Percentiles rank a stretch among this genome's conserved stretches.
phyloP scores from a whole-genome alignment of 2,888 invertebrate species.

The Ornithoptera priamus region DNA sequence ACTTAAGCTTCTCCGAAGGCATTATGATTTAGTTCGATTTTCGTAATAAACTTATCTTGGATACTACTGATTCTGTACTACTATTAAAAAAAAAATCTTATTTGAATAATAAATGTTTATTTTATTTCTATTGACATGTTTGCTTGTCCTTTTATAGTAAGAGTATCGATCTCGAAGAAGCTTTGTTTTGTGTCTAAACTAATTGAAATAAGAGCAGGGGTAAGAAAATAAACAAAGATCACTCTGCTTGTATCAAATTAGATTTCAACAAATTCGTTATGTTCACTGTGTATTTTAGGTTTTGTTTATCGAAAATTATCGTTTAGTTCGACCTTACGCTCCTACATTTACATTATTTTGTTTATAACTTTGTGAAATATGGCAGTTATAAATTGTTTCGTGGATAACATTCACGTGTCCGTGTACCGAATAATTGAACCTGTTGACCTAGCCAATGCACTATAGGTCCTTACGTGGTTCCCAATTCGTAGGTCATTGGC shows the following conservation, averaged over 20 bases:
- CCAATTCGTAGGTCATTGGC: slow-evolving; percentile 18
- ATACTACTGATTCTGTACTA: too few species aligned
- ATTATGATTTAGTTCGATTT: too few species aligned
- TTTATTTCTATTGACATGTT: too few species aligned
- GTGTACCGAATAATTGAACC: slow-evolving; percentile 36
- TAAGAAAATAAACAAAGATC: neutral
- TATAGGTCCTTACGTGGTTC: slow-evolving; percentile 13
- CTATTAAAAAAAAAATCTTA: too few species aligned
- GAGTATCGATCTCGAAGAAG: neutral
- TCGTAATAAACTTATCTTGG: too few species aligned
- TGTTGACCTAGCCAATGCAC: slow-evolving; percentile 8
- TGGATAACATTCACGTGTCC: slow-evolving; percentile 54
- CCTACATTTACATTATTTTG: slow-evolving; percentile 56
- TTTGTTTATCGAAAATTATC: slow-evolving; percentile 49
- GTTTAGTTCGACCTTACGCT: slow-evolving; percentile 52
- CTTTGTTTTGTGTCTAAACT: too few species aligned
- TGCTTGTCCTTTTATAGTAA: neutral
- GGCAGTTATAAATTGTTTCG: slow-evolving; percentile 62
- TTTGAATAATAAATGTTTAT: too few species aligned
- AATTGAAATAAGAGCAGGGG: neutral
- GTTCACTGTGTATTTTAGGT: slow-evolving; percentile 28
- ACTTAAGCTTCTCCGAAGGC: too few species aligned
- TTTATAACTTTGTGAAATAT: slow-evolving; percentile 52
- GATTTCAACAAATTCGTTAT: slow-evolving; percentile 1
- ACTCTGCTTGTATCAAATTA: neutral